A percentile compares a stretch with the other conserved stretches of the same genome.
Conservation (phyloP, 2,797 vertebrate species). For the Antrozous pallidus region DNA sequence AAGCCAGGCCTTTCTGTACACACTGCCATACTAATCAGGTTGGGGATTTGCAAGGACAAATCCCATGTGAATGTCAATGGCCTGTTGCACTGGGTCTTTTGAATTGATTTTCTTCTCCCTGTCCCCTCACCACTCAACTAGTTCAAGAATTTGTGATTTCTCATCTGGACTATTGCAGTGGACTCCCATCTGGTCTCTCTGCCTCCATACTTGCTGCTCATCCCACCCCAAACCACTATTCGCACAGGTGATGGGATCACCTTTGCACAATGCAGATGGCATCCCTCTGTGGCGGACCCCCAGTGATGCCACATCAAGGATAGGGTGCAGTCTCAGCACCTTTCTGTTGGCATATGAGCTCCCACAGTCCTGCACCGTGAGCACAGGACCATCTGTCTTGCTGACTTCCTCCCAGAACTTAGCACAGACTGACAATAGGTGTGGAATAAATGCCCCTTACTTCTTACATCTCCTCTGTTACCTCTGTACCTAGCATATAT, state of each 20-base stretch:
- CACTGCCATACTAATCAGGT: no score
- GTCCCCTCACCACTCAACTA: neutral
- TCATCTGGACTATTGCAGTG: neutral
- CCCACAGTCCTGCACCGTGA: neutral
- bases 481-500: no score
- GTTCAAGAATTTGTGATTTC: neutral
- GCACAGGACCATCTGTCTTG: no score
- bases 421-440: neutral
- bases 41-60: neutral
- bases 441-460: neutral
- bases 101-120: neutral
- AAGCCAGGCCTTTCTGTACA: neutral
- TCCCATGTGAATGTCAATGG: neutral
- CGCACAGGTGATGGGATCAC: neutral
- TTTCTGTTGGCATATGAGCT: rapidly evolving
- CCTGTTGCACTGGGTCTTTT: neutral
- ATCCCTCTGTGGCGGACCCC: neutral
- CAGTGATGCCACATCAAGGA: neutral
- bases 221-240: neutral
- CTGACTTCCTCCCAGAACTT: neutral
- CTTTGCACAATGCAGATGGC: neutral
- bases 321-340: neutral
- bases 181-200: neutral
- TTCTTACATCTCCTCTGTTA: neutral
- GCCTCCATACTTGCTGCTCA: neutral